Base-by-base conservation (phyloP, 2,888 invertebrate genomes). In the Allophyes oxyacanthae region DNA sequence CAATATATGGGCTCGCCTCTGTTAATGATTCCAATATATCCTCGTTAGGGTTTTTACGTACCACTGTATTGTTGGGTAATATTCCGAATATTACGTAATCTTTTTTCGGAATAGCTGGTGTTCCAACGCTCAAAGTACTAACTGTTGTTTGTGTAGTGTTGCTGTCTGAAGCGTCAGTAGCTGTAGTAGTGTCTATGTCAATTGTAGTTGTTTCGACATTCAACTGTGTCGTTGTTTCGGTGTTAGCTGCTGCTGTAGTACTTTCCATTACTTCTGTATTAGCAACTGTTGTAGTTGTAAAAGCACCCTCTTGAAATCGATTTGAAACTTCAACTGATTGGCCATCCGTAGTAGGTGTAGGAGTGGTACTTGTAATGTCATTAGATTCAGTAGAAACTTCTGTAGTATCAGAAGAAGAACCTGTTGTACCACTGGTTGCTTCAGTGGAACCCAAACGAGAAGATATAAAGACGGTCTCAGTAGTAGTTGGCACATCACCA, bases 81-180 rank as follows among this genome's bases (percentile, higher is more conserved):
- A 97, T 96, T 78, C 96, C 97, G 84, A 97, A 97, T 73, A 97
- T 95, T 67, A 95, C 95, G 83, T 96, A 97, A 91, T 97, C 96
- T 88, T 95, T 95, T 82, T 95, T 94, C 50, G 96, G 95, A 78
- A 90, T 83, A 26, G 80, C 69, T 72, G 85, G 72, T 71, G 82
- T 81, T 60, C 77, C 82, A 54, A 78, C 74, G 67, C 77, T 82
- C 62, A 79, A 64, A 75, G 75, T 77, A 76, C 80, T 78, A 75
- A 75, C 76, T 68, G 84, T 82, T 72, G 83, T 84, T 69, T 81
- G 78, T 75, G 75, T 79, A 74, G 72, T 67, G 67, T 81, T 78
- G 66, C 69, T 83, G 62, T 65, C 44, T 61, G 74, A 45, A 52
- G 68, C 71, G 48, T 60, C 49, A 65, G 69, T 44, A 59, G 80